These are phyloP conservation scores for Xestoiulus laeticollis DNA, from an alignment of 2,888 invertebrate species.

Conservation along the genomic window DNA sequence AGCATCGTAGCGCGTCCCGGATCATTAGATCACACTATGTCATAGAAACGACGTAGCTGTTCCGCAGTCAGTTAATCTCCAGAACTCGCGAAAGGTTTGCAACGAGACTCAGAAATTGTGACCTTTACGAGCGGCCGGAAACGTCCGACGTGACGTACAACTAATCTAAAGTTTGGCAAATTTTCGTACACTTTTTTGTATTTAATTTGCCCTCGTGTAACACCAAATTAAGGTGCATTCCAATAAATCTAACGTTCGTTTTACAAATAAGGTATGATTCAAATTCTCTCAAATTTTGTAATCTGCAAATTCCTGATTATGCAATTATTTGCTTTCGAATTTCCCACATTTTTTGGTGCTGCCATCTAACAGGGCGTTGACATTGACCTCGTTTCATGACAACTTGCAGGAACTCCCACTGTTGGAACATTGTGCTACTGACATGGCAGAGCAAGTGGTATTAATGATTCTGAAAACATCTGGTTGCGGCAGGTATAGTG, in stretches of 20 bases:
- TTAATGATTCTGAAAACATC: too few species aligned
- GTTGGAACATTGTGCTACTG: too few species aligned
- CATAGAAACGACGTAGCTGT: constrained; percentile 39
- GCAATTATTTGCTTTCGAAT: background rate
- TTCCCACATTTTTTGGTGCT: background rate
- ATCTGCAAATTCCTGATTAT: background rate
- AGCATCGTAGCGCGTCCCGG: constrained; percentile 51
- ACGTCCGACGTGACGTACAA: background rate
- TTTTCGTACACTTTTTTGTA: background rate
- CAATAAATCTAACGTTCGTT: background rate
- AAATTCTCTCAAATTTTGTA: background rate
- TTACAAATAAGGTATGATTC: background rate
- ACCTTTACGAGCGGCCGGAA: background rate
- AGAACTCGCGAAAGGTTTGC: background rate
- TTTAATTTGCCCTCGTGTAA: background rate
- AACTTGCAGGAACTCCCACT: too few species aligned
- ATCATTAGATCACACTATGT: constrained; percentile 16
- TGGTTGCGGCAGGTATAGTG: too few species aligned
- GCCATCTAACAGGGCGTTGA: background rate
- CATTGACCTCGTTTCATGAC: too few species aligned
- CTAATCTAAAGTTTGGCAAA: background rate
- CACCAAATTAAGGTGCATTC: background rate
- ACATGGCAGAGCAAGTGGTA: too few species aligned
- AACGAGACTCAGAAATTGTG: background rate
- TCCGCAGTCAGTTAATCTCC: background rate